Evolutionary conservation across 2,797 vertebrate genomes (phyloP), one percentile per base, ranked within the genome.

Genomic region (Myotis myotis): DNA sequence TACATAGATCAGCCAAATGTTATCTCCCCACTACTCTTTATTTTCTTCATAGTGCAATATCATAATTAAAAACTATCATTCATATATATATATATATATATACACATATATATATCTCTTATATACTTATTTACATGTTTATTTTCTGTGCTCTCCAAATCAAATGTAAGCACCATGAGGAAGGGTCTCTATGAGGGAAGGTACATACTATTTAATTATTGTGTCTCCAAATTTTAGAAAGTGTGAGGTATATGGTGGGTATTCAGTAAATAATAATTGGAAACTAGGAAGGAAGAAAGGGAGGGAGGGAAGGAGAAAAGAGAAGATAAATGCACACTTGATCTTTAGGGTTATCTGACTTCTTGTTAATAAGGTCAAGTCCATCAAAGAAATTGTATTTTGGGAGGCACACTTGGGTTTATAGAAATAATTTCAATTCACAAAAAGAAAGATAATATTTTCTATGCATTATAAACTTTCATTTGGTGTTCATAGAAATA

Each of bases 401-500:
- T 62, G 51, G 33, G 76, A 25, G 75, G 2, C 5, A 87, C 30
- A 16, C 4, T 72, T 80, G 16, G 47, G 7, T 62, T 81, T 70
- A 91, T 3, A 86, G 38, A 91, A 80, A 78, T 22, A 68, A 84
- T 66, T 88, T 81, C 33, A 94, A 28, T 92, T 87, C 30, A 70
- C 60, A 70, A 74, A 76, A 84, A 71, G 51, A 74, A 93, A 72
- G 30, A 7, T 74, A 71, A 62, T 64, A 94, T 72, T 66, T 62
- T 72, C n/a, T 47, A 17, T 92, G 15, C 15, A 80, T 85, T 93
- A 70, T 51, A 91, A 91, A 76, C 23, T 81, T 25, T n/a, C 19
- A 87, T 3, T 84, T 87, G 8, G 16, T 80, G 87, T 68, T 93
- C 84, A 94, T 8, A 90, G 60, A 93, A 81, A 78, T 82, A 95